phyloP scores from a whole-genome alignment of 2,113 vertebrate genomes.

The Callocephalon fimbriatum region DNA sequence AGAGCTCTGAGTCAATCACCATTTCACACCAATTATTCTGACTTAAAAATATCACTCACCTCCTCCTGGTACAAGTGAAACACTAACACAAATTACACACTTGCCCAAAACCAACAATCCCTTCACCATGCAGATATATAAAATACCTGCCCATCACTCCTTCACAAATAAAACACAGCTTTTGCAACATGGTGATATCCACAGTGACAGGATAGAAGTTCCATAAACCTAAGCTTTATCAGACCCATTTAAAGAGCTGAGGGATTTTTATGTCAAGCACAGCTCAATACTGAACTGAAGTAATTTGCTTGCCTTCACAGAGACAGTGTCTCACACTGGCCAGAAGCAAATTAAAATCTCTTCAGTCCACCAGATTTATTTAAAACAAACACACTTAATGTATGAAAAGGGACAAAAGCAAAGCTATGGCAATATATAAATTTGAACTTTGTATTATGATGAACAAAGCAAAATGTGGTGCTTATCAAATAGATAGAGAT shows the following conservation, averaged over 20 bases:
- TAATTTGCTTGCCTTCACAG: neutral
- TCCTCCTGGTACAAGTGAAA: neutral
- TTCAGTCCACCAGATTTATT: neutral
- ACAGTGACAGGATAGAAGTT: accelerated
- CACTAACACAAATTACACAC: neutral
- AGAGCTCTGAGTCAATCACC: neutral
- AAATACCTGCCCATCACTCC: neutral
- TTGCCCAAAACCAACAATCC: neutral
- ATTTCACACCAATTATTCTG: neutral
- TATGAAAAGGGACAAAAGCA: neutral
- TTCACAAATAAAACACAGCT: neutral
- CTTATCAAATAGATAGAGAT: neutral
- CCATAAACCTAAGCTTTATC: neutral
- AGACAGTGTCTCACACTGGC: neutral
- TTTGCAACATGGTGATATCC: neutral
- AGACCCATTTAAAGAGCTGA: neutral
- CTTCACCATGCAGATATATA: neutral
- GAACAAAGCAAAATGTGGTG: neutral
- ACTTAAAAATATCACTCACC: neutral
- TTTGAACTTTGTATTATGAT: neutral
- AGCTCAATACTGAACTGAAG: neutral
- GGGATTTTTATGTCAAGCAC: neutral
- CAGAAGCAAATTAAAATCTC: neutral
- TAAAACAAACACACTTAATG: neutral
- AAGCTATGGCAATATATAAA: neutral